Base-by-base conservation (phyloP, 1,140 invertebrate species). In the Drosophila ironensis region DNA sequence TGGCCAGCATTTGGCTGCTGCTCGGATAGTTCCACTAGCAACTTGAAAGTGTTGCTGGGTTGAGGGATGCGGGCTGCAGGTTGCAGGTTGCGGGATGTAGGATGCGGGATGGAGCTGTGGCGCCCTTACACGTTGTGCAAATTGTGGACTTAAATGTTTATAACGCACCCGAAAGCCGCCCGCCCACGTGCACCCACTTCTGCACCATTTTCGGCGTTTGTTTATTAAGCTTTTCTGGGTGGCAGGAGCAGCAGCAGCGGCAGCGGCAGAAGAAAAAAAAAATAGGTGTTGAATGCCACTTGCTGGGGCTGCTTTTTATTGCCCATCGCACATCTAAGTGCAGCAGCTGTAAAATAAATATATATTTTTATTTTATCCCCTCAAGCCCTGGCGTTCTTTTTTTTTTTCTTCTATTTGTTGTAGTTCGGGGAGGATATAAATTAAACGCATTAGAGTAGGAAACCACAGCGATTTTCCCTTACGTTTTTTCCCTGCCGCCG, bases 121-220 rank as follows among this genome's bases (percentile, higher is more conserved):
- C 56, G 35, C 53, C 54, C 57, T 57, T 67, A 74, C 59, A 76
- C 63, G 66, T 59, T 86, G 80, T 80, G 74, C 80, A 86, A 86
- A 86, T 86, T 86, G 80, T 86, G 80, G 70, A 86, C 80, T 86
- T 86, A 86, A 86, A 86, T 86, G 80, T 80, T 86, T 86, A 80
- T 86, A 68, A 77, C 67, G 60, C 60, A 59, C 47, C 67, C 64
- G 50, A 73, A 45, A 52, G 17, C 27, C 53, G 20, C 35, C 24
- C 46, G 1, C 20, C 16, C 47, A 37, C 54, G 30, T 33, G 30
- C n/a, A 33, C 30, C 51, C 19, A 22, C 17, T 27, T 35, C 40
- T 33, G 30, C 16, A 51, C 59, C 80, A 78, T 78, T 77, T 71
- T 82, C 57, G 64, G 40, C 73, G 80, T 80, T 84, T 84, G 74